Evolutionary conservation across 2,797 vertebrate genomes (phyloP).

Genomic region (Gymnothorax reevesii): DNA sequence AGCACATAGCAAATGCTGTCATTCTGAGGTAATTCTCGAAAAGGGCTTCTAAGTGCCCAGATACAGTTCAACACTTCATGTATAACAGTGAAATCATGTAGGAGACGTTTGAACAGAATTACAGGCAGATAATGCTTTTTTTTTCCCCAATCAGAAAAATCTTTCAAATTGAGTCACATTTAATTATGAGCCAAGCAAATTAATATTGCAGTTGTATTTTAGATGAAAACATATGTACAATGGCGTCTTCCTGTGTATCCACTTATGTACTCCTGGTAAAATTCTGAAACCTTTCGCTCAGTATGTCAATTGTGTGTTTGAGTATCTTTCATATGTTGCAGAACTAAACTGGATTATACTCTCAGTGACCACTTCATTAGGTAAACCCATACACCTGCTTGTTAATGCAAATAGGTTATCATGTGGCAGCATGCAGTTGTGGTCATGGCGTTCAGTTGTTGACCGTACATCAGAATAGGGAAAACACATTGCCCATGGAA

Average conservation of each 20-base stretch:
- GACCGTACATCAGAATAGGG: too few relatives aligned
- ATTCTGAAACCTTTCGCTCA: not conserved
- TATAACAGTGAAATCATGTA: not conserved
- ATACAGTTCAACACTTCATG: not conserved
- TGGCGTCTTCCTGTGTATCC: not conserved
- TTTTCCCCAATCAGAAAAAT: not conserved
- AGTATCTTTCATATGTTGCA: not conserved
- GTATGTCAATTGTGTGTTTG: not conserved
- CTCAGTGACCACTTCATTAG: too few relatives aligned
- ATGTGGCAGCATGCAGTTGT: too few relatives aligned
- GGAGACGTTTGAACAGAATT: conserved; percentile 9
- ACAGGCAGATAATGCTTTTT: not conserved
- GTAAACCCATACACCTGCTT: too few relatives aligned
- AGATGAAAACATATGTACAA: not conserved
- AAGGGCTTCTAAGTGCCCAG: not conserved
- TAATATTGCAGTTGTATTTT: not conserved
- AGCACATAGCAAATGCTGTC: conserved; percentile 1
- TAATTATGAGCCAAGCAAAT: too few relatives aligned
- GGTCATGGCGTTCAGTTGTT: too few relatives aligned
- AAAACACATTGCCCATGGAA: too few relatives aligned
- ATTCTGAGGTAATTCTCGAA: not conserved
- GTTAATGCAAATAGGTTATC: too few relatives aligned
- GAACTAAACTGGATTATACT: too few relatives aligned
- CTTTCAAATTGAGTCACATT: not conserved
- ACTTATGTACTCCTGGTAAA: not conserved